These are phyloP conservation scores for Eupithecia subfuscata DNA, from an alignment of 2,888 invertebrate species.

Conservation along the genomic window DNA sequence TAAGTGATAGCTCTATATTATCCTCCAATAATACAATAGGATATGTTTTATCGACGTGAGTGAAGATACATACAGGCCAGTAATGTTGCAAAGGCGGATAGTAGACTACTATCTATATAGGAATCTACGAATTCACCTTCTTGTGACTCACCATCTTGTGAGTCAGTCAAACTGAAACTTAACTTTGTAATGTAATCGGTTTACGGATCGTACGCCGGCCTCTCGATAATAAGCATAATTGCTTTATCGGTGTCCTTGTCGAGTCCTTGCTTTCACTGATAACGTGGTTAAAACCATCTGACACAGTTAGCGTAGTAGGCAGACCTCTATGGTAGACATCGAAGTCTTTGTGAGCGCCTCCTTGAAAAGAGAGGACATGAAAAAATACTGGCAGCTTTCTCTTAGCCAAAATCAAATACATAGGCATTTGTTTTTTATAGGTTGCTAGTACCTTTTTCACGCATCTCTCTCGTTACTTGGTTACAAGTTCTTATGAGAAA, in stretches of 20 bases:
- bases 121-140: neutral
- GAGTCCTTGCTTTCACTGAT: conserved; percentile 83
- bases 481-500: no score
- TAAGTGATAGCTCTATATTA: no score
- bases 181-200: neutral
- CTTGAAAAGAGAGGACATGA: neutral
- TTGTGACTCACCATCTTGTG: neutral
- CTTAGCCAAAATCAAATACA: neutral
- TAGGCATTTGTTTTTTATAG: neutral
- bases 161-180: neutral
- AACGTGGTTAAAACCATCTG: conserved; percentile 51
- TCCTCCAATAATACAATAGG: no score
- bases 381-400: neutral
- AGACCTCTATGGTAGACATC: neutral
- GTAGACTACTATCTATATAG: neutral
- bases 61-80: no score
- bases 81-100: neutral
- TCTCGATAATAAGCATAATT: conserved; percentile 68
- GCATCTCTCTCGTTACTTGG: neutral
- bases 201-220: conserved; percentile 3
- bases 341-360: neutral
- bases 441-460: neutral
- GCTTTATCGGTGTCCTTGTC: conserved; percentile 75
- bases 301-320: neutral
- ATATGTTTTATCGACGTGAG: no score